These are phyloP conservation scores for Gerosis bhagava DNA, from an alignment of 2,888 invertebrate species.

Conservation along the genomic window DNA sequence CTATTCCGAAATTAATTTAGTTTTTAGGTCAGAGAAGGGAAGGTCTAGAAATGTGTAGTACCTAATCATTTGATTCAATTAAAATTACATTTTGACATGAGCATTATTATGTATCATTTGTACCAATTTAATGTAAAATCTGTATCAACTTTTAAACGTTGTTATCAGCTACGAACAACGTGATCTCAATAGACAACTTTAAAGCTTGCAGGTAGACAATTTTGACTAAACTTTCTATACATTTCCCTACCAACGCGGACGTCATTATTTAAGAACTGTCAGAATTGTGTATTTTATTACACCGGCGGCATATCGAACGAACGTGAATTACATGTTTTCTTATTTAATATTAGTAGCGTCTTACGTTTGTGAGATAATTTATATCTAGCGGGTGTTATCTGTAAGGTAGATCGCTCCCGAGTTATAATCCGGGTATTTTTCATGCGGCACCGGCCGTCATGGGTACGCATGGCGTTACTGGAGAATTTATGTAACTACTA, in stretches of 20 bases:
- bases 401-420: slow-evolving; percentile 69
- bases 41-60: too few relatives aligned
- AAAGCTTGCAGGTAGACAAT: slow-evolving; percentile 42
- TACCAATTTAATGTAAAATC: too few relatives aligned
- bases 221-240: slow-evolving; percentile 69
- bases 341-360: slow-evolving; percentile 80
- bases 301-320: slow-evolving; percentile 63
- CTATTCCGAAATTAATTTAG: too few relatives aligned
- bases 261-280: slow-evolving; percentile 81
- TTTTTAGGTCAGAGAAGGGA: too few relatives aligned
- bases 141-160: too few relatives aligned
- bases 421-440: slow-evolving; percentile 81
- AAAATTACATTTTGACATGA: slow-evolving; percentile 49
- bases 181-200: slow-evolving; percentile 50
- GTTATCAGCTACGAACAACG: too few relatives aligned
- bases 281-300: slow-evolving; percentile 78
- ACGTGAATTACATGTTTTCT: slow-evolving; percentile 80
- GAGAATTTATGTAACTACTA: slow-evolving; percentile 69
- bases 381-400: slow-evolving; percentile 75
- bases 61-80: too few relatives aligned
- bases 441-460: slow-evolving; percentile 57
- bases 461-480: slow-evolving; percentile 50
- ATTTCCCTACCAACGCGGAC: slow-evolving; percentile 73
- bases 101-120: too few relatives aligned
- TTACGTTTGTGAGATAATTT: slow-evolving; percentile 78